Evolutionary conservation across 2,888 invertebrate species (phyloP).

Genomic region (Athetis lepigone): DNA sequence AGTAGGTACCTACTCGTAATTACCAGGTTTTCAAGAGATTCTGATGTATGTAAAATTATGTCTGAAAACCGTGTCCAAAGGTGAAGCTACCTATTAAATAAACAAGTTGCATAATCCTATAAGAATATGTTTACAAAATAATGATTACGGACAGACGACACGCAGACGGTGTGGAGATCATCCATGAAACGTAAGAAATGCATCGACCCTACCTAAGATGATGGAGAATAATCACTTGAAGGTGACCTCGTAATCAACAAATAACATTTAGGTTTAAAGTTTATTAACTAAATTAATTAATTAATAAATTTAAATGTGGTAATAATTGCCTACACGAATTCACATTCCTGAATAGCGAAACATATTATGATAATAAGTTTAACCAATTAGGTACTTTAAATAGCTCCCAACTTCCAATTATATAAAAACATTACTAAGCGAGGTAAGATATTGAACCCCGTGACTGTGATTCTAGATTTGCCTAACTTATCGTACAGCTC

Average conservation of each 20-base stretch:
- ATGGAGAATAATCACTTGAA: slow-evolving; percentile 4
- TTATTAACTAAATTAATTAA: not conserved
- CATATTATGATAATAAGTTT: no score
- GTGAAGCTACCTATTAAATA: no score
- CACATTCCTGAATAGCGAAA: not conserved
- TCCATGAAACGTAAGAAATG: not conserved
- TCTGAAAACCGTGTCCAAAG: no score
- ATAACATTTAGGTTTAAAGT: not conserved
- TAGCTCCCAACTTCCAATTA: no score
- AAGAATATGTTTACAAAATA: slow-evolving; percentile 12
- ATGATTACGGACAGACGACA: not conserved
- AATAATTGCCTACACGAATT: not conserved
- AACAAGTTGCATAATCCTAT: slow-evolving; percentile 2
- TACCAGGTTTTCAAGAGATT: not conserved
- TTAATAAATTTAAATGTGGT: not conserved
- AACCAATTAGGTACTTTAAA: no score
- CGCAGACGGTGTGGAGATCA: slow-evolving; percentile 9
- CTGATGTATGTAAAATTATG: not conserved
- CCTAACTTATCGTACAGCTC: no score
- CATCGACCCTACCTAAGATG: not conserved
- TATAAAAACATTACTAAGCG: no score
- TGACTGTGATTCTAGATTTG: no score
- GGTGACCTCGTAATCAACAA: slow-evolving; percentile 7
- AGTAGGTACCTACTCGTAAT: not conserved
- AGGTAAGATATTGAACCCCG: no score